phyloP scores from a whole-genome alignment of 2,113 vertebrate genomes.

The Zosterops borbonicus region DNA sequence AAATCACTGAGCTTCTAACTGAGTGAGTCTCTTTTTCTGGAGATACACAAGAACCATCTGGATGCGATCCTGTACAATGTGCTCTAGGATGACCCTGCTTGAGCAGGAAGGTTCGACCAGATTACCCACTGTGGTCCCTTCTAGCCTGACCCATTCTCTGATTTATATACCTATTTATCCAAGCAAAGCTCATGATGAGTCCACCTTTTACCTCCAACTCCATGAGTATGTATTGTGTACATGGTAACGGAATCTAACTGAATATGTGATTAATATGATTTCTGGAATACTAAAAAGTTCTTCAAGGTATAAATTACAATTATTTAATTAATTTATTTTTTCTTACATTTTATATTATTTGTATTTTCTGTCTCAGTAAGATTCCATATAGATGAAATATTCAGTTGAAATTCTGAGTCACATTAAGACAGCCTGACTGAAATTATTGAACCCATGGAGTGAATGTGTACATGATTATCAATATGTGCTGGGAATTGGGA shows the following conservation, averaged over 20 bases:
- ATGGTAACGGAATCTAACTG: not conserved
- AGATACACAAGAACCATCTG: rapidly evolving
- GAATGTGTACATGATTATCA: not conserved
- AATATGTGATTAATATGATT: not conserved
- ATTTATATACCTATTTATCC: not conserved
- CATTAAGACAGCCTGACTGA: not conserved
- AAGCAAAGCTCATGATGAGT: not conserved
- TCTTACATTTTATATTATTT: not conserved
- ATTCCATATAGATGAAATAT: not conserved
- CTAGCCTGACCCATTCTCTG: not conserved
- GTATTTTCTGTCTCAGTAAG: not conserved
- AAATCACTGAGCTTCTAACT: not conserved
- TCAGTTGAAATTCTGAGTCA: not conserved
- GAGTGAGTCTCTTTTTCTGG: not conserved
- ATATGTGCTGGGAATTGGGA: not conserved
- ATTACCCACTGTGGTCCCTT: not conserved
- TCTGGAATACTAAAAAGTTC: not conserved
- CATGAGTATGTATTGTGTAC: not conserved
- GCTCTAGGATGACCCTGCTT: not conserved
- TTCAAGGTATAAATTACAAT: not conserved
- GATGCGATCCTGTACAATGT: too few species aligned
- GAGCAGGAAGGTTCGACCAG: rapidly evolving
- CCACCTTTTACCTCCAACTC: not conserved
- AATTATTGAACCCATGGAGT: not conserved
- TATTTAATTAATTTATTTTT: not conserved